Percentiles rank a stretch among this genome's conserved stretches.
phyloP scores from a whole-genome alignment of 2,888 invertebrate genomes.

The Oegoconia quadripuncta region DNA sequence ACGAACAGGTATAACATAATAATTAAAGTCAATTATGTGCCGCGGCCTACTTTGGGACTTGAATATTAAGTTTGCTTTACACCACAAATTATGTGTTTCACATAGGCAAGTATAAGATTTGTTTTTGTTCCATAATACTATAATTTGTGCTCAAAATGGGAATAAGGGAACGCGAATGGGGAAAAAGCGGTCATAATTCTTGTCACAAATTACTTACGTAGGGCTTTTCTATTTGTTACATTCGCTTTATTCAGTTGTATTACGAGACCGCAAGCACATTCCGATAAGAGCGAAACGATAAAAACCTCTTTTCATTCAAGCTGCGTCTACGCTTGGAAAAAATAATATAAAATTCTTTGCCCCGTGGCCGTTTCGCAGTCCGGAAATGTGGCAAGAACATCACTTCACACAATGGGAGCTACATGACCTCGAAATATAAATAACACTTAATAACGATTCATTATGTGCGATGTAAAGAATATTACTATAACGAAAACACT shows the following conservation, averaged over 20 bases:
- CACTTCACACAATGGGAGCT: too few species aligned
- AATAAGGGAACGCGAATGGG: constrained; percentile 9
- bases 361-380: constrained; percentile 8
- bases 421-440: too few species aligned
- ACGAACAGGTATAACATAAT: too few species aligned
- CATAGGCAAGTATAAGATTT: not conserved
- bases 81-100: constrained; percentile 1
- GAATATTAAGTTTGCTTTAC: not conserved
- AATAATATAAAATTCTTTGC: constrained; percentile 13
- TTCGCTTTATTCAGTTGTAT: constrained; percentile 17
- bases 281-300: constrained; percentile 13
- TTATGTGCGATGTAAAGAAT: too few species aligned
- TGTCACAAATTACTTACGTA: constrained; percentile 18
- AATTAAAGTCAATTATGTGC: too few species aligned
- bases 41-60: too few species aligned
- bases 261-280: constrained; percentile 15
- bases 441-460: too few species aligned
- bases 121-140: constrained; percentile 1
- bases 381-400: constrained; percentile 1
- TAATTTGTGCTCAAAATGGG: constrained; percentile 6
- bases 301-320: constrained; percentile 16
- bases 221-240: constrained; percentile 14
- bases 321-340: constrained; percentile 8
- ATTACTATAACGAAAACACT: too few species aligned
- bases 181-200: constrained; percentile 14